Evolutionary conservation across 2,888 invertebrate species (phyloP).

Genomic region (Hemithea aestivaria): DNA sequence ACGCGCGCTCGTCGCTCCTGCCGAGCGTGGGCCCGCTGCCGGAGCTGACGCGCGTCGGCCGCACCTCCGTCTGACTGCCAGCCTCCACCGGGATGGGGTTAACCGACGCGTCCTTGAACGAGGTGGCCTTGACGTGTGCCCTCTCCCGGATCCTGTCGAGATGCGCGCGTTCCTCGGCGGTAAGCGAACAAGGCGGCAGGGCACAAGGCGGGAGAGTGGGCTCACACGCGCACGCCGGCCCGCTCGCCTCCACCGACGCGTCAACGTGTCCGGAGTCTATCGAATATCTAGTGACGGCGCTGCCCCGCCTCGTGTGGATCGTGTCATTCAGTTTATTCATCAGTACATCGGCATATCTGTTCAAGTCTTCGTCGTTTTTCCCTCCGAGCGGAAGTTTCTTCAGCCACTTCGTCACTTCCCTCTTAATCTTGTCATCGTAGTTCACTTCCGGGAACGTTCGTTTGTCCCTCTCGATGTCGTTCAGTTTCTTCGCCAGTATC

Average conservation of each 20-base stretch:
- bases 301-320: conserved; percentile 31
- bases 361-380: conserved; percentile 19
- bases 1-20: no score
- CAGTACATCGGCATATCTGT: conserved; percentile 29
- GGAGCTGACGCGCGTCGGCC: not conserved
- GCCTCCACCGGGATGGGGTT: conserved; percentile 30
- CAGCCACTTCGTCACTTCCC: conserved; percentile 41
- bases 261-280: conserved; percentile 10
- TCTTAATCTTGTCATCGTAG: conserved; percentile 27
- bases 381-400: conserved; percentile 36
- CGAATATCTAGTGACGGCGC: conserved; percentile 21
- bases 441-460: conserved; percentile 20
- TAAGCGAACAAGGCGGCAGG: conserved; percentile 35
- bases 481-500: conserved; percentile 40
- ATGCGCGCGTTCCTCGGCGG: conserved; percentile 37
- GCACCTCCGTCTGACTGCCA: conserved; percentile 37
- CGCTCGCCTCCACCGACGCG: no score
- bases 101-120: conserved; percentile 26
- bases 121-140: no score
- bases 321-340: conserved; percentile 33
- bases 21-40: no score
- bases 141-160: conserved; percentile 40
- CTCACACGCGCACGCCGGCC: no score
- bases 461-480: conserved; percentile 42
- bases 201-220: no score